Base-by-base conservation (phyloP, 2,113 vertebrate species). In the Cromileptes altivelis region DNA sequence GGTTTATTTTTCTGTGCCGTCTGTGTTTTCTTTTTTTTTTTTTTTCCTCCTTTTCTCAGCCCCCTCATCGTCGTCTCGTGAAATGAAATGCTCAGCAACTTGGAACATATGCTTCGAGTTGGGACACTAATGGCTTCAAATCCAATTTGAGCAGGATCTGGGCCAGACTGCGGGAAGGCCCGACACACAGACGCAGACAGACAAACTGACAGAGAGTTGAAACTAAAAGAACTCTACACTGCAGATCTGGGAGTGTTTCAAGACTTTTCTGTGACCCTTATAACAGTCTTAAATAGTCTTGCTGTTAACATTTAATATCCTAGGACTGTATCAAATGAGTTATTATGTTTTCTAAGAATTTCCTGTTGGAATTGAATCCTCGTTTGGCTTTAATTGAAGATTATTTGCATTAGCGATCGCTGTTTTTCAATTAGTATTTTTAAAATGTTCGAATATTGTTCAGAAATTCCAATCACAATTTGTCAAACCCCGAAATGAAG, bases 71-170 rank as follows among this genome's bases (percentile, higher is more conserved):
- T 88, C 80, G 23, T 90, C 86, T 88, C 18, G 73, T 88, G 87
- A 90, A 93, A 85, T 78, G 84, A 90, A 94, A 93, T 81, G 84
- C 90, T 92, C 80, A 80, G 89, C 92, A 94, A 85, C 92, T 91
- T 75, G 82, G 84, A 93, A 83, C 92, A 91, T 88, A 90, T 94
- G 94, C 90, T 93, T 93, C 62, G 42, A 92, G 90, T 94, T 90
- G 88, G 85, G 75, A 82, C 88, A 37, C 80, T 91, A 93, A 93
- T 92, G 84, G 81, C 86, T 78, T 87, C 64, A 77, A 89, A 87
- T 92, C 86, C 87, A 92, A 90, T 90, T 93, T 87, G 84, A 87
- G 84, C 60, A 63, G 82, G 86, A 90, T 88, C 72, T 82, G 74
- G 73, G 85, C 79, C 76, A 89, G 88, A 82, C 88, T 88, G 76